A percentile compares a stretch with the other conserved stretches of the same genome.
These are phyloP conservation scores for Palythoa grandiflora DNA, from an alignment of 92 coral and sea anemone genomes.

Conservation along the genomic window DNA sequence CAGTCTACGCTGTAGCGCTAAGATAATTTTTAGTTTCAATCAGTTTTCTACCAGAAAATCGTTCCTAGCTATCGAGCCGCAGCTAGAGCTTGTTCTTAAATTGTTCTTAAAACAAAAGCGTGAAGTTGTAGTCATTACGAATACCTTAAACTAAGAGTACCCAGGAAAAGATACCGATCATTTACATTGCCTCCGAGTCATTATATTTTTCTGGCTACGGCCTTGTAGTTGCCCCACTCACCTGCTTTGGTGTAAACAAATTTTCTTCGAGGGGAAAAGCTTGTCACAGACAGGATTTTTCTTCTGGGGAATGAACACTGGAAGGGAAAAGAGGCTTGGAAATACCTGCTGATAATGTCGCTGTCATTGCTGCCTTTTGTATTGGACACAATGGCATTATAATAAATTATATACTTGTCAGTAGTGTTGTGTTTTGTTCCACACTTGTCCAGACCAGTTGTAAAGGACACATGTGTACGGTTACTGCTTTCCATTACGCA, in stretches of 20 bases:
- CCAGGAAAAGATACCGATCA: too few relatives aligned
- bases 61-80: too few relatives aligned
- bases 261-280: slow-evolving; percentile 82
- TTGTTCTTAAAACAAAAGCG: too few relatives aligned
- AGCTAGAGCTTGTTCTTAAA: too few relatives aligned
- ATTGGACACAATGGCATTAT: slow-evolving; percentile 72
- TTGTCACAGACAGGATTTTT: slow-evolving; percentile 74
- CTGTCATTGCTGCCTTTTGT: slow-evolving; percentile 49
- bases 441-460: slow-evolving; percentile 66
- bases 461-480: slow-evolving; percentile 35
- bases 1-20: too few relatives aligned
- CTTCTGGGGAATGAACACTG: slow-evolving; percentile 78
- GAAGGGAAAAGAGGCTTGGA: slow-evolving; percentile 85
- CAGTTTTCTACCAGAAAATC: too few relatives aligned
- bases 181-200: too few relatives aligned
- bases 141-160: too few relatives aligned
- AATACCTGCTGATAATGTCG: slow-evolving; percentile 72
- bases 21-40: too few relatives aligned
- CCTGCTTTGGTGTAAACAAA: slow-evolving; percentile 80
- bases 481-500: slow-evolving; percentile 43
- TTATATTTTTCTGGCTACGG: too few relatives aligned
- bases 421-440: slow-evolving; percentile 74
- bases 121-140: too few relatives aligned
- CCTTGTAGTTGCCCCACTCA: slow-evolving; percentile 16
- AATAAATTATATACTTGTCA: slow-evolving; percentile 62